Evolutionary conservation across 2,113 vertebrate species (phyloP), one percentile per base, ranked within the genome.

Genomic region (Hydrochoerus hydrochaeris): DNA sequence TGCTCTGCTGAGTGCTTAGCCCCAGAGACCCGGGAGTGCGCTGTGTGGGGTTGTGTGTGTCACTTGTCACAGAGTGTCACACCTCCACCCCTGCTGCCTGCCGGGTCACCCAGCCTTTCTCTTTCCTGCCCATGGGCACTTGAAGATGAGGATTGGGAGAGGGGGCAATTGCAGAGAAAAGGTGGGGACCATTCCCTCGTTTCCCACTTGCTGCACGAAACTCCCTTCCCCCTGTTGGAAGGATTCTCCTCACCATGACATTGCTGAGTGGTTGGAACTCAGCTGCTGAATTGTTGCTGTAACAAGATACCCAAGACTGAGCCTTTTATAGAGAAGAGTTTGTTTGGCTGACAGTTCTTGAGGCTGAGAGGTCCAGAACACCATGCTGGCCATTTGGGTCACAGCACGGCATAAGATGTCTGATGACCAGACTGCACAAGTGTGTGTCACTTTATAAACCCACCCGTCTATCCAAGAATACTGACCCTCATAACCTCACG

Each of bases 131-230:
- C 86, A 1, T n/a, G 2, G 52, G 60, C 26, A 1, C 81, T 8
- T 26, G 28, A 28, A 10, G 19, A 24, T 1, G 20, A 20, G 62
- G 73, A 14, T 0, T 20, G 20, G 35, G 62, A 19, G 58, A 12
- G 54, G 46, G 38, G 14, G 11, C 17, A 24, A 30, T 12, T 19
- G 9, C 41, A 8, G n/a, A 91, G n/a, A 10, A 20, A 38, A 10
- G 26, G 1, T 24, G 16, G 19, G 5, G 28, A 7, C 26, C 32
- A 0, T 6, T 16, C 16, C 57, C 11, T 24, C 26, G 60, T 38
- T 19, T 82, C 52, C 8, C 4, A 4, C 69, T 13, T 1, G 0
- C 5, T 2, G 41, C 3, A 19, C 38, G 12, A 46, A 30, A 32
- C 16, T 6, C 0, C 17, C 54, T 20, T 13, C 12, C 13, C 52